phyloP scores from a whole-genome alignment of 2,113 vertebrate species.

The Tichodroma muraria region DNA sequence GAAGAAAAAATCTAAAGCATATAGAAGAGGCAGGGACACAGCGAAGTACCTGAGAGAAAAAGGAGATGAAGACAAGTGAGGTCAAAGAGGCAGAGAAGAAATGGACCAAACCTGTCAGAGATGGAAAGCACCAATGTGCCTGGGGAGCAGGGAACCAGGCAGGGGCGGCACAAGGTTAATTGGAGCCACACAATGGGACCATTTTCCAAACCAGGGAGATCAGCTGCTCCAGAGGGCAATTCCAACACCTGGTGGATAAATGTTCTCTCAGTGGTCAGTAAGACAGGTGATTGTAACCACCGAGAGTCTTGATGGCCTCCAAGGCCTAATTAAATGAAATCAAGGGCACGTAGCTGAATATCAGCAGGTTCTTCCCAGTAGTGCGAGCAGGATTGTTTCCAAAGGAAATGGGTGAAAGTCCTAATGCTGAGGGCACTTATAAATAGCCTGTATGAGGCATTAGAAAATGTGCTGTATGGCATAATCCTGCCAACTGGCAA shows the following conservation, averaged over 20 bases:
- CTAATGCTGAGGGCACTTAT: neutral
- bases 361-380: neutral
- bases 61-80: neutral
- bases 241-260: neutral
- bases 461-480: neutral
- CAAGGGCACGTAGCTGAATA: neutral
- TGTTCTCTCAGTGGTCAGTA: neutral
- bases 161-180: neutral
- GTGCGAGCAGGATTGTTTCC: neutral
- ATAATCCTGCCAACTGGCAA: slow-evolving; percentile 33
- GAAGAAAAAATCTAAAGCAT: neutral
- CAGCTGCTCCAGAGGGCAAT: neutral
- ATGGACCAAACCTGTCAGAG: neutral
- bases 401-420: neutral
- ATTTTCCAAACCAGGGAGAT: neutral
- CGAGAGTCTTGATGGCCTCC: neutral
- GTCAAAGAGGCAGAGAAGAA: neutral
- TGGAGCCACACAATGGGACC: neutral
- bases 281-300: neutral
- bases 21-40: neutral
- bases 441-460: neutral
- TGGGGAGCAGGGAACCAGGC: neutral
- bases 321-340: neutral
- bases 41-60: neutral
- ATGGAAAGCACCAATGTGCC: neutral